Evolutionary conservation across 1,140 invertebrate genomes (phyloP), one percentile per base, ranked within the genome.

Genomic region (Leptopilina boulardi): DNA sequence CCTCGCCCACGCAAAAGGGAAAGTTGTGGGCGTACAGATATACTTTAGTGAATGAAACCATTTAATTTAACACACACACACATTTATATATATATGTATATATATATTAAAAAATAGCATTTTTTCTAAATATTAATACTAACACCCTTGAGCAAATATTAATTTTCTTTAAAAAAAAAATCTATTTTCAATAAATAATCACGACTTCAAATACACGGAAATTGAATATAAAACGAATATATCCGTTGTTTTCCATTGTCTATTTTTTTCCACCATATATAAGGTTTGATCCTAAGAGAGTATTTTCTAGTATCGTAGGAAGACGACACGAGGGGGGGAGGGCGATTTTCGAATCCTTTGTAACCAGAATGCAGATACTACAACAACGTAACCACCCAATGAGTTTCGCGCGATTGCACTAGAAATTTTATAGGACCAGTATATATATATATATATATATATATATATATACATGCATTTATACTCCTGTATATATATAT

Each of bases 401-500:
- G 56, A 66, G 56, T 66, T 66, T 66, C 56, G 56, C 56, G 56
- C 56, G 56, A 66, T 66, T 23, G 56, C 56, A 30, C 56, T 66
- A 66, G 56, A 66, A 66, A 66, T 66, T 26, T 66, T 66, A 66
- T 66, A 66, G 56, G 56, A 66, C 56, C 56, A 23, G 56, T 66
- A 75, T 51, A 73, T 30, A 73, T 21, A 30, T n/a, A n/a, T n/a
- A n/a, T n/a, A n/a, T n/a, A n/a, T n/a, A n/a, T n/a, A n/a, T n/a
- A n/a, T n/a, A n/a, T n/a, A n/a, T n/a, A n/a, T n/a, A n/a, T n/a
- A 51, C 30, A 73, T n/a, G 42, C 42, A 73, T 73, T 47, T 59
- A 74, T 38, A 44, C 56, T 51, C 66, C 66, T 75, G 66, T 75
- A 59, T 23, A 19, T n/a, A n/a, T n/a, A n/a, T n/a, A n/a, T n/a